Base-by-base conservation (phyloP, 1,140 invertebrate genomes). In the Steinernema feltiae region DNA sequence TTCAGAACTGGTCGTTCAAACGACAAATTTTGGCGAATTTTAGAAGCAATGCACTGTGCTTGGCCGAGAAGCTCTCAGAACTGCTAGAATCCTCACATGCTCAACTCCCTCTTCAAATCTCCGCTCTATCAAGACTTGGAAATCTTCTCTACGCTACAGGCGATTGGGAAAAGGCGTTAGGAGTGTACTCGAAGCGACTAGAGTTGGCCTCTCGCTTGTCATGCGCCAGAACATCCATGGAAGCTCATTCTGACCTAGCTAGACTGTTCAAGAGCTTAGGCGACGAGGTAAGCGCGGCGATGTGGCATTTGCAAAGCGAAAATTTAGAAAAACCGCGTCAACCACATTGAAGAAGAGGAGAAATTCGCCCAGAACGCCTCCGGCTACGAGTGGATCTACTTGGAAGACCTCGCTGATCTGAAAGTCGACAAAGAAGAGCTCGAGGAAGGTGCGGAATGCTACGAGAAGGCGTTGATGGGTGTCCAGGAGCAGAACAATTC, bases 311-410 rank as follows among this genome's bases (percentile, higher is more conserved):
- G 12, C 7, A 63, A 63, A 27, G 53, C 7, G 3, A 63, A 3
- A 15, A n/a, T 27, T 63, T 27, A 63, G 53, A 63, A 63, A 63
- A 63, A 63, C 53, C 53, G 53, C 53, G 12, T 17, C 12, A 63
- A 27, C 12, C 24, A 63, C 53, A 63, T 63, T 21, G 53, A 63
- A n/a, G 53, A 63, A 63, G 53, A 63, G 24, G 53, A 3, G 15
- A 27, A 63, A 27, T 63, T 12, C 53, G 24, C 24, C 12, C 12
- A 63, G 3, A 21, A 7, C 24, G 53, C 2, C 12, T 63, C 53
- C 24, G 53, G 53, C 53, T 63, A 17, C 53, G 53, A 63, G 53
- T 63, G 53, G 53, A 63, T 63, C 53, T 63, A 63, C 53, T 63
- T n/a, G 2, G 53, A 63, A 27, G 53, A 63, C 53, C 53, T 63